Percentiles rank a stretch among this genome's conserved stretches.
Evolutionary conservation across 2,888 invertebrate genomes (phyloP).

Genomic region (Pachymerium ferrugineum): DNA sequence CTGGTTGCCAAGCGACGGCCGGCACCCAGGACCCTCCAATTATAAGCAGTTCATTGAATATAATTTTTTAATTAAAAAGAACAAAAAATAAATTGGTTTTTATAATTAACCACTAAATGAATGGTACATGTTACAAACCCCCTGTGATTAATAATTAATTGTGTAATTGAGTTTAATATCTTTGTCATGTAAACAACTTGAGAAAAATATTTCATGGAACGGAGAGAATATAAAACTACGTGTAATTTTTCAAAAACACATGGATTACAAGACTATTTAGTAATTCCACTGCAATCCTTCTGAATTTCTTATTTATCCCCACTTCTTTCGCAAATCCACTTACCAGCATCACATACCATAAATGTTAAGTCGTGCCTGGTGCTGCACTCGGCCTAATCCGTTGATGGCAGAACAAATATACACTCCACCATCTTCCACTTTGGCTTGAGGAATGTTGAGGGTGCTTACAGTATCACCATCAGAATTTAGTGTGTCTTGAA

Average conservation of each 20-base stretch:
- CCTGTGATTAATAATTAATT: too few relatives aligned
- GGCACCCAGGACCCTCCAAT: too few relatives aligned
- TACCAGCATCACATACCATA: conserved; percentile 32
- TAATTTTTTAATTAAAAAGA: too few relatives aligned
- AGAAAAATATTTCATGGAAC: too few relatives aligned
- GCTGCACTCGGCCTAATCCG: conserved; percentile 29
- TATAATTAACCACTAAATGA: too few relatives aligned
- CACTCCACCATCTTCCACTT: conserved; percentile 27
- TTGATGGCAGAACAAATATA: conserved; percentile 17
- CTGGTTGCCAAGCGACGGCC: too few relatives aligned
- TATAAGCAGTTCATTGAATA: too few relatives aligned
- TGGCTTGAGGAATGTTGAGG: conserved; percentile 16
- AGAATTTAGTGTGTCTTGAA: neutral
- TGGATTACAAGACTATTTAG: neutral
- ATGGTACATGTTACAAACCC: too few relatives aligned
- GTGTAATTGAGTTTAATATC: too few relatives aligned
- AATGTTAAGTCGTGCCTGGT: conserved; percentile 30
- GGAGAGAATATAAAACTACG: too few relatives aligned
- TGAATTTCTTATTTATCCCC: conserved; percentile 20
- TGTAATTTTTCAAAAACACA: neutral
- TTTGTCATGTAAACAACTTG: too few relatives aligned
- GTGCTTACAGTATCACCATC: conserved; percentile 28
- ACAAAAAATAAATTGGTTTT: too few relatives aligned
- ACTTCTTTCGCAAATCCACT: conserved; percentile 3
- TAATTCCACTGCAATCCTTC: neutral